Base-by-base conservation (phyloP, 2,888 invertebrate genomes). In the Cataglyphis altisquamis region DNA sequence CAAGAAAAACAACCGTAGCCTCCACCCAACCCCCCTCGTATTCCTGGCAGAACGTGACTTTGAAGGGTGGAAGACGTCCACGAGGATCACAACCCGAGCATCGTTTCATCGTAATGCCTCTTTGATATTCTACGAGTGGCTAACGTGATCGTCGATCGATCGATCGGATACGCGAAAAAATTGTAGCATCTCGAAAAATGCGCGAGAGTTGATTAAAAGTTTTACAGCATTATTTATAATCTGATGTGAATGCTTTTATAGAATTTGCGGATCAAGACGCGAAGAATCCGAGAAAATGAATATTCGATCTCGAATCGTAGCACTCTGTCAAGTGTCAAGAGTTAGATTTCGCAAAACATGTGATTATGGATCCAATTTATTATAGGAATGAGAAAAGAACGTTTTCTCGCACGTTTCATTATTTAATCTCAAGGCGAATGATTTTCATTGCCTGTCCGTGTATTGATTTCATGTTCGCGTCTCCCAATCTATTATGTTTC, bases 1-100 rank as follows among this genome's bases (percentile, higher is more conserved):
- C 15, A 29, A 55, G 75, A 77, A 64, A 64, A 87, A 89, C 83
- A 87, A 77, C 73, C 64, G 72, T 32, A 32, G 0, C n/a, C 41
- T 12, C 12, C 32, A 21, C 29, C 25, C 25, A 1, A 1, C 25
- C 25, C 1, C 1, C 45, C 45, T 0, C 15, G n/a, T 68, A 36
- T n/a, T 36, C 36, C 25, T 21, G 75, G 1, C 41, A 12, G 25
- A 52, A 78, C 68, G 78, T 67, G 68, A 78, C 60, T 29, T 32
- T 29, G 29, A 60, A 15, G 67, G 68, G 15, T 36, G 60, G 45
- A 57, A 25, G 57, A 25, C 60, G 57, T 15, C 45, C 68, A 60
- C 21, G 52, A 52, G 60, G 60, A 60, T 48, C 68, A 36, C 60
- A 60, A 32, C 12, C 36, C n/a, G 60, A 45, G 39, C 45, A 25